These are phyloP conservation scores for Ptychoptera contaminata DNA, from an alignment of 2,888 invertebrate genomes.

Conservation along the genomic window DNA sequence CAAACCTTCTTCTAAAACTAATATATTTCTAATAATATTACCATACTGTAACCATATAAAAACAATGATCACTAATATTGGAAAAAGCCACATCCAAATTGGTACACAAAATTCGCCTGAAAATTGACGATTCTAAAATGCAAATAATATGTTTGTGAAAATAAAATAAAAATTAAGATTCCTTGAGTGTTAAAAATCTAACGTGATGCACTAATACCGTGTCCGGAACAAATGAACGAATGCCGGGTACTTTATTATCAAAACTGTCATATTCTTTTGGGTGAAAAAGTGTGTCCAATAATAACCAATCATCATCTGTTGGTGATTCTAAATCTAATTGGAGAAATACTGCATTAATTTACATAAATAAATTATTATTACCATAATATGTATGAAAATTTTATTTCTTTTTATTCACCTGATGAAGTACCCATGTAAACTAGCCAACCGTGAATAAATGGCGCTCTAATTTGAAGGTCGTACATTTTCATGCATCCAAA, in stretches of 20 bases:
- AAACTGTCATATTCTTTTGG: slow-evolving; percentile 5
- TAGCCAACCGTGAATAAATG: slow-evolving; percentile 8
- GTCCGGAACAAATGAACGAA: too few species aligned
- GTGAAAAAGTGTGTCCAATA: slow-evolving; percentile 6
- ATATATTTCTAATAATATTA: slow-evolving; percentile 1
- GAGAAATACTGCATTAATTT: slow-evolving; percentile 5
- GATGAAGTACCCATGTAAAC: slow-evolving; percentile 8
- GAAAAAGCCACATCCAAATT: slow-evolving; percentile 7
- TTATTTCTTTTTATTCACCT: neutral
- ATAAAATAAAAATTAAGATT: neutral
- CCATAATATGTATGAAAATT: neutral
- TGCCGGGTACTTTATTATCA: neutral
- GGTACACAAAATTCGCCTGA: slow-evolving; percentile 6
- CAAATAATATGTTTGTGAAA: neutral
- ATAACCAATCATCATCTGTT: slow-evolving; percentile 8
- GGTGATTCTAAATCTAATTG: slow-evolving; percentile 7
- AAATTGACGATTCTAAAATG: neutral
- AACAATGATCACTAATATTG: slow-evolving; percentile 1
- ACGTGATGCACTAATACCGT: too few species aligned
- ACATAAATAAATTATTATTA: neutral
- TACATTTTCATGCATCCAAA: slow-evolving; percentile 8
- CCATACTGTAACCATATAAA: slow-evolving; percentile 3
- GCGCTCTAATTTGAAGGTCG: slow-evolving; percentile 6
- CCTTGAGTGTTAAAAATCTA: too few species aligned
- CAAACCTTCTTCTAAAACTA: slow-evolving; percentile 2